Percentiles rank a stretch among this genome's conserved stretches.
Conservation (phyloP, 2,797 vertebrate genomes). For the Amazona finschi region DNA sequence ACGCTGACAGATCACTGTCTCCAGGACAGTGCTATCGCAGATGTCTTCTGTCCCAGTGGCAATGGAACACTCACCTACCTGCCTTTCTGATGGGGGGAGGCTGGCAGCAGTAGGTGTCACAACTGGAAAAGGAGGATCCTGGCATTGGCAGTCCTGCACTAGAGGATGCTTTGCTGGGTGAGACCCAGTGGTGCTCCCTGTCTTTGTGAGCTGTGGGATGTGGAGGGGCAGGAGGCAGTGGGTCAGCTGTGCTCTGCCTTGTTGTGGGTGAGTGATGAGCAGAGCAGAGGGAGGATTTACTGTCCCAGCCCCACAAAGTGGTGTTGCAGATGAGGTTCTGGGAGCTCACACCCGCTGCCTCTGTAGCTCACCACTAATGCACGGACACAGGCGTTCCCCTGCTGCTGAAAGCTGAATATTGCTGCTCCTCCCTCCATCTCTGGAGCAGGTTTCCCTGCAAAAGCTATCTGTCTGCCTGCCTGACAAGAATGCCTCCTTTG, state of each 20-base stretch:
- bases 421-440: not conserved
- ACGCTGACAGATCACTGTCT: not conserved
- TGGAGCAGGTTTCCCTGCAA: not conserved
- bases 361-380: not conserved
- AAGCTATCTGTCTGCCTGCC: not conserved
- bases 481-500: not conserved
- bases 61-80: fast-evolving
- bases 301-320: not conserved
- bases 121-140: not conserved
- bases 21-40: not conserved
- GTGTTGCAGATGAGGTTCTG: not conserved
- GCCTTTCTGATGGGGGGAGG: not conserved
- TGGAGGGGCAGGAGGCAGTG: not conserved
- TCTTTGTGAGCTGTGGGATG: fast-evolving
- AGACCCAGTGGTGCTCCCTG: fast-evolving
- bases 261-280: fast-evolving
- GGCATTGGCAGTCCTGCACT: fast-evolving
- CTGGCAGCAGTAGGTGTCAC: not conserved
- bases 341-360: fast-evolving
- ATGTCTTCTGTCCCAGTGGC: not conserved
- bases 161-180: not conserved
- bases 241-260: not conserved
- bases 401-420: not conserved
- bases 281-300: not conserved
- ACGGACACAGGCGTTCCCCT: fast-evolving